Base-by-base conservation (phyloP, 2,888 invertebrate genomes). In the Chaetoderma sp. region DNA sequence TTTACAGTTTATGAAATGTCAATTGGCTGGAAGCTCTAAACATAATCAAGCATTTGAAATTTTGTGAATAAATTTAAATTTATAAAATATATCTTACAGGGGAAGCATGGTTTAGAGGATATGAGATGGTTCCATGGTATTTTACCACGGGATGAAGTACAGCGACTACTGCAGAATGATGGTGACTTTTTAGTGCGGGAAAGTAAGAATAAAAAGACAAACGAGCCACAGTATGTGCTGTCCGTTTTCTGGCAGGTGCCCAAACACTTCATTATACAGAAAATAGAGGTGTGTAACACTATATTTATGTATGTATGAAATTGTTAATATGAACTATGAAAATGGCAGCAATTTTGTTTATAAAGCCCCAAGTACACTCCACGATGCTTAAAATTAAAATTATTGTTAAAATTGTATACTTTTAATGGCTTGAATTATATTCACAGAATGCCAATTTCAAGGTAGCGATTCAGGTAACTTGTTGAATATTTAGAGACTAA, bases 81-180 rank as follows among this genome's bases (percentile, higher is more conserved):
- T n/a, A n/a, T n/a, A n/a, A n/a, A n/a, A n/a, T n/a, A n/a, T n/a
- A n/a, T n/a, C n/a, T n/a, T n/a, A n/a, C n/a, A n/a, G n/a, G n/a
- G n/a, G n/a, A n/a, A n/a, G n/a, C n/a, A n/a, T n/a, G n/a, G 68
- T n/a, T 63, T 82, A 1, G 95, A 96, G 77, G 88, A 88, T 65
- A 96, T 96, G 87, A 95, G 96, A 85, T 97, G 96, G 96, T 97
- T 97, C 88, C 98, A 98, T 83, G 98, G 98, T 0, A 96, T 97
- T 13, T 87, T 98, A 65, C 98, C 98, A 0, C 90, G 98, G 16
- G 97, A 97, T 87, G 97, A 98, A 88, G 97, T 97, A 32, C 96
- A 96, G 47, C 89, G 96, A 67, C 89, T 98, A 44, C 89, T 98
- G 67, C 91, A 93, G n/a, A 92, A 92, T 61, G 94, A 98, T 77